These are phyloP conservation scores for Pyxicephalus adspersus DNA, from an alignment of 2,113 vertebrate genomes.

Conservation along the genomic window DNA sequence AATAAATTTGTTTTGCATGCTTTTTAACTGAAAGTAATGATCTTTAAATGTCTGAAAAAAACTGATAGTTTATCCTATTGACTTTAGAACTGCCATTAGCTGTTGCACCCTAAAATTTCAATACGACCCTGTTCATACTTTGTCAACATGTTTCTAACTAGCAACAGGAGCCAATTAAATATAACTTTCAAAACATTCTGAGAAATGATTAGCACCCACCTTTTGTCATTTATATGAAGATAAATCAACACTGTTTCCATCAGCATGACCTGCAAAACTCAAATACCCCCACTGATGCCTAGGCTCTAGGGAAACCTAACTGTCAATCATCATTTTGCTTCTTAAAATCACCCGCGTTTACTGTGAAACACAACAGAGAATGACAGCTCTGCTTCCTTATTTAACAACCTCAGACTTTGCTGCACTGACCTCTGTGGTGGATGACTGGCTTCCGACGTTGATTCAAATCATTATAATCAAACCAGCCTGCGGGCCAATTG, in stretches of 20 bases:
- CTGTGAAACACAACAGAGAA: slow-evolving; percentile 29
- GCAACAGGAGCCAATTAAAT: background rate
- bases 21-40: no score
- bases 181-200: background rate
- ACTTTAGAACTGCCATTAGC: no score
- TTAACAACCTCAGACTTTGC: slow-evolving; percentile 39
- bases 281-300: slow-evolving; percentile 15
- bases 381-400: slow-evolving; percentile 45
- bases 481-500: slow-evolving; percentile 43
- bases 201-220: background rate
- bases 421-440: slow-evolving; percentile 43
- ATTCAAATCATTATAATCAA: slow-evolving; percentile 44
- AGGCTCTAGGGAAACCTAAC: slow-evolving; percentile 26
- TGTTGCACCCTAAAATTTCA: background rate
- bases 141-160: background rate
- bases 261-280: background rate
- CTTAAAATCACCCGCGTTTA: slow-evolving; percentile 18
- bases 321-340: slow-evolving; percentile 36
- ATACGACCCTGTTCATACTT: background rate
- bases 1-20: no score
- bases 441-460: slow-evolving; percentile 43
- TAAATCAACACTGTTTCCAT: no score
- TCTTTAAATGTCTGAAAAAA: no score
- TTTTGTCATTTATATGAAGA: background rate
- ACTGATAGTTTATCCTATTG: no score